Evolutionary conservation across 1,140 invertebrate species (phyloP).

Genomic region (Drosophila hydei): DNA sequence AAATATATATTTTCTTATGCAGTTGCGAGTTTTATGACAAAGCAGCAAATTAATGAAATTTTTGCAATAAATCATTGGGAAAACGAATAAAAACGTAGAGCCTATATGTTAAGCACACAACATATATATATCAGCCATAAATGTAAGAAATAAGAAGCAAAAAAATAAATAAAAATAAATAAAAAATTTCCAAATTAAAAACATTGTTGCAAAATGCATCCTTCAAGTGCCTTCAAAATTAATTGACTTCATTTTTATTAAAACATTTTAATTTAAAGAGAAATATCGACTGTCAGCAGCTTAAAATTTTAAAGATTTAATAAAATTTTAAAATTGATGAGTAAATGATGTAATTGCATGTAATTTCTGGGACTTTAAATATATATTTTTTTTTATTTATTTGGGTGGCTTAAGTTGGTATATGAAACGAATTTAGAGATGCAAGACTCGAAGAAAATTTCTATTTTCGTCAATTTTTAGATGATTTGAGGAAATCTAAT

Average conservation of each 20-base stretch:
- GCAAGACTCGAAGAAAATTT: too few species aligned
- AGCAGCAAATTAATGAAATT: slow-evolving; percentile 78
- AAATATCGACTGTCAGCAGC: neutral
- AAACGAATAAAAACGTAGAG: slow-evolving; percentile 25
- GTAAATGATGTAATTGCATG: too few species aligned
- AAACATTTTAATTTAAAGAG: neutral
- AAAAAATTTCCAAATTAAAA: slow-evolving; percentile 24
- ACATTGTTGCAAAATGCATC: neutral
- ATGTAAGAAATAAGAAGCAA: slow-evolving; percentile 13
- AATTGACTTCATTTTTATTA: slow-evolving; percentile 1
- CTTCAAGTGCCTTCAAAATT: slow-evolving; percentile 4
- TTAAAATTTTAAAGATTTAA: neutral
- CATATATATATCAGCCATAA: slow-evolving; percentile 1
- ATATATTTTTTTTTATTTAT: too few species aligned
- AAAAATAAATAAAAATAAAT: slow-evolving; percentile 10
- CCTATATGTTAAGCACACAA: slow-evolving; percentile 47
- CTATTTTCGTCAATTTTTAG: too few species aligned
- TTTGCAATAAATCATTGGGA: slow-evolving; percentile 72
- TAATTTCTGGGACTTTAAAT: too few species aligned
- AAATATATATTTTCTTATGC: slow-evolving; percentile 22
- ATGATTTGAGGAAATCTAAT: too few species aligned
- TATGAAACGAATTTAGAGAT: too few species aligned
- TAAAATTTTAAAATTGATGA: too few species aligned
- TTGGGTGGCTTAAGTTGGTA: too few species aligned
- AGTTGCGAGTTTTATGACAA: slow-evolving; percentile 68